Evolutionary conservation across 2,888 invertebrate genomes (phyloP), one percentile per base, ranked within the genome.

Genomic region (Perdita meconis): DNA sequence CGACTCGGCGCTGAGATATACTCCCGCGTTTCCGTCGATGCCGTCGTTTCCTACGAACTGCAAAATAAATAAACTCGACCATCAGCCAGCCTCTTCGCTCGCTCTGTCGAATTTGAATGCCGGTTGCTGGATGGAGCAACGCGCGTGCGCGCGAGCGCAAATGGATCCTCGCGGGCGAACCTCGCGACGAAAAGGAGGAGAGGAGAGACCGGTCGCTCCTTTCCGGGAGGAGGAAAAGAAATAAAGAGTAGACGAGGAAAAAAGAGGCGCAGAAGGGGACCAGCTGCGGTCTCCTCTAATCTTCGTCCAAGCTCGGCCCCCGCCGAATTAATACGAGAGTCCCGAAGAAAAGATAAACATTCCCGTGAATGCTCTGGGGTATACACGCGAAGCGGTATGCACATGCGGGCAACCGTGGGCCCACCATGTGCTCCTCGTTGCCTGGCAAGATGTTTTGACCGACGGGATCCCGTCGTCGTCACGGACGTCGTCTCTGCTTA

Each of bases 361-460:
- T 80, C 65, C 75, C 30, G 66, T 72, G 75, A 69, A 76, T 72
- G 55, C 78, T 61, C 57, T 3, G 38, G 78, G 68, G 78, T 57
- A 67, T 71, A 59, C 50, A 24, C 40, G 8, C 42, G 50, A 38
- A 42, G 3, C 42, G n/a, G 38, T 16, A 63, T 61, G 63, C 79
- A 78, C 50, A 69, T 78, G 79, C 79, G 68, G 67, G 50, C 59
- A 50, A 60, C 72, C 78, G 55, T 78, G 77, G 69, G 59, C 26
- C 51, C 63, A 69, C 63, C 82, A 75, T 74, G 66, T 82, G 83
- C 77, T 22, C 16, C 77, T 22, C 47, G 22, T 47, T 55, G 24
- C 38, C 57, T 71, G 69, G 72, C 86, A 89, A 87, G 86, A 89
- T 88, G 89, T 89, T 89, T 86, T 87, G 85, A 87, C 88, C 88